Conservation (phyloP, 2,797 vertebrate species). For the Podargus strigoides region DNA sequence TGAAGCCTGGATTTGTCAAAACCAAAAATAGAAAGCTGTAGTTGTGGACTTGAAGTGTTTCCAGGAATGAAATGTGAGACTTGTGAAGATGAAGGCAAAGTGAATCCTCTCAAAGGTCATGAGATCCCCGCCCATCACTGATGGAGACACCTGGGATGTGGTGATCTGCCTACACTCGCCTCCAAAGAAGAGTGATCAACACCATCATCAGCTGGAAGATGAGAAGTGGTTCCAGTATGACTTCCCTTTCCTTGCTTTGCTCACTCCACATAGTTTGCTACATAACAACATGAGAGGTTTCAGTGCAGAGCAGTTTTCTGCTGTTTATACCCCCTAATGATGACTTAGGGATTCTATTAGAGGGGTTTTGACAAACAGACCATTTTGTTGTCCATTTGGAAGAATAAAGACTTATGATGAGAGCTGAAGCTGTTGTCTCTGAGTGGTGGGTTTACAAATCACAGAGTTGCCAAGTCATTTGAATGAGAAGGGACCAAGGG, state of each 20-base stretch:
- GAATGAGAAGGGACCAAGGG: neutral
- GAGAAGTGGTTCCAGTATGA: neutral
- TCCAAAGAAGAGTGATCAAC: neutral
- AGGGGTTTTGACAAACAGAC: neutral
- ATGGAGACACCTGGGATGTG: neutral
- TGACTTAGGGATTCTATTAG: neutral
- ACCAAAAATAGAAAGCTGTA: neutral
- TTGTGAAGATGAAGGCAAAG: neutral
- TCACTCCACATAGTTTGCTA: neutral
- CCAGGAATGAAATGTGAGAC: neutral
- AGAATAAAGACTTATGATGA: neutral
- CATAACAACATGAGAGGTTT: neutral
- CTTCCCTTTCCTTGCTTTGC: neutral
- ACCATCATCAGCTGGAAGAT: neutral
- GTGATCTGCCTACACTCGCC: neutral
- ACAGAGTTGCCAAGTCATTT: neutral
- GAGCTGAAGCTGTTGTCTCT: neutral
- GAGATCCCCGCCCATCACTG: neutral
- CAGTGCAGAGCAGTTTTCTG: too few relatives aligned
- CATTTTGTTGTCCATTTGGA: neutral
- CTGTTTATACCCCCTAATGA: too few relatives aligned
- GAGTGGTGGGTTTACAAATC: neutral
- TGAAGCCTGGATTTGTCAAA: neutral
- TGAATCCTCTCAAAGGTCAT: neutral
- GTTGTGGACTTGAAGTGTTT: neutral